Conservation (phyloP, 2,113 vertebrate genomes). For the Rhabdornis inornatus region DNA sequence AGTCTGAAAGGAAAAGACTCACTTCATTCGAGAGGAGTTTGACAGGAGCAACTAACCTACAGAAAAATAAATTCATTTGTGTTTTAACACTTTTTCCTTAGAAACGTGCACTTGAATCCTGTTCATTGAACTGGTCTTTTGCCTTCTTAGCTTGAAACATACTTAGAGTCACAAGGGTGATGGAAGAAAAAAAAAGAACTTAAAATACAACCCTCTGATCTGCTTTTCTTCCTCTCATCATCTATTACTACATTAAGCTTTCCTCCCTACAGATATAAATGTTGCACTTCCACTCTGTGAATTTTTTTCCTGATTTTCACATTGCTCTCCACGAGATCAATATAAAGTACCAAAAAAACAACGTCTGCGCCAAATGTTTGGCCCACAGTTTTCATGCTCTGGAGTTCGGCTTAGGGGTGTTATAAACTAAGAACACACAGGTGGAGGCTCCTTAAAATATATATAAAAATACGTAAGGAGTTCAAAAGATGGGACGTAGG, state of each 20-base stretch:
- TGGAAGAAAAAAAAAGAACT: not conserved
- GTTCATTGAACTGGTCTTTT: fast-evolving
- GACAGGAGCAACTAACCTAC: not conserved
- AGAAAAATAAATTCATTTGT: not conserved
- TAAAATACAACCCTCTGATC: fast-evolving
- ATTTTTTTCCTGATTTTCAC: not conserved
- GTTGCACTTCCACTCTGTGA: not conserved
- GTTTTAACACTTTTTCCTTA: not conserved
- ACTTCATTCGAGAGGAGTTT: not conserved
- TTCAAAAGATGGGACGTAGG: fast-evolving
- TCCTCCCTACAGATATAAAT: not conserved
- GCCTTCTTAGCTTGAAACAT: not conserved
- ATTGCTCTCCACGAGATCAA: fast-evolving
- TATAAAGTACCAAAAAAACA: not conserved
- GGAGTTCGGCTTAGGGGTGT: not conserved
- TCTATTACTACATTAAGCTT: not conserved
- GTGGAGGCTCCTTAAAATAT: fast-evolving
- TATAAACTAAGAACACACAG: not conserved
- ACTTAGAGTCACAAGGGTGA: fast-evolving
- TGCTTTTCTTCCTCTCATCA: not conserved
- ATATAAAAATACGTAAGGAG: fast-evolving
- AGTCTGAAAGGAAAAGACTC: not conserved
- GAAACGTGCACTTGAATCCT: fast-evolving
- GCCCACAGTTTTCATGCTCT: not conserved
- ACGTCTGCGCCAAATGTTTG: not conserved